Base-by-base conservation (phyloP, 2,113 vertebrate genomes). In the Podilymbus podiceps region DNA sequence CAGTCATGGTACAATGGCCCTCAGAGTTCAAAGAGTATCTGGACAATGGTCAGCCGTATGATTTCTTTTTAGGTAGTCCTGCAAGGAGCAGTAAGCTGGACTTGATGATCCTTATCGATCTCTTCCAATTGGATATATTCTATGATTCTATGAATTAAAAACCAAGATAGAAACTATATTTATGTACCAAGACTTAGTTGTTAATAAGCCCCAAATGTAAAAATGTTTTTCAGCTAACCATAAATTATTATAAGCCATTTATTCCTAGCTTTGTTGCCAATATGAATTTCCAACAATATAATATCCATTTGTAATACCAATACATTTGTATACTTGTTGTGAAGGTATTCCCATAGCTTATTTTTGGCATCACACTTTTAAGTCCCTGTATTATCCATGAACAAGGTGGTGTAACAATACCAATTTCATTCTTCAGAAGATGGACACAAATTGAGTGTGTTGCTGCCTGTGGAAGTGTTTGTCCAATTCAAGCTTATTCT, bases 401-500 rank as follows among this genome's bases (percentile, higher is more conserved):
- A 40, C 20, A 86, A 82, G 24, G 72, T 66, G 72, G 33, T 84
- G 33, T 33, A 88, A 92, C 31, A 94, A 59, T 71, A n/a, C 15
- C 15, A 66, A 68, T 68, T 89, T 90, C 55, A 77, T 81, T 81
- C 90, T 90, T 74, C 44, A 74, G 78, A 90, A 84, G 23, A 25
- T 33, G 5, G 93, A 68, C 50, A 82, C 11, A 92, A 90, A 92
- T 56, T 53, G n/a, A 81, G 35, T 64, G 35, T 60, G 74, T 72
- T 84, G 28, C 60, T 76, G 42, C 85, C 62, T 83, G 15, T 64
- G 53, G 31, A 89, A 95, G 53, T 84, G 47, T 93, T 96, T 95
- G 96, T 94, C 89, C 73, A 91, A 67, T 93, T 97, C 96, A 93
- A 96, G 85, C 79, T 96, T 94, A 79, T 96, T 97, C 82, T 95